Evolutionary conservation across 2,113 vertebrate species (phyloP).

Genomic region (Bos indicus): DNA sequence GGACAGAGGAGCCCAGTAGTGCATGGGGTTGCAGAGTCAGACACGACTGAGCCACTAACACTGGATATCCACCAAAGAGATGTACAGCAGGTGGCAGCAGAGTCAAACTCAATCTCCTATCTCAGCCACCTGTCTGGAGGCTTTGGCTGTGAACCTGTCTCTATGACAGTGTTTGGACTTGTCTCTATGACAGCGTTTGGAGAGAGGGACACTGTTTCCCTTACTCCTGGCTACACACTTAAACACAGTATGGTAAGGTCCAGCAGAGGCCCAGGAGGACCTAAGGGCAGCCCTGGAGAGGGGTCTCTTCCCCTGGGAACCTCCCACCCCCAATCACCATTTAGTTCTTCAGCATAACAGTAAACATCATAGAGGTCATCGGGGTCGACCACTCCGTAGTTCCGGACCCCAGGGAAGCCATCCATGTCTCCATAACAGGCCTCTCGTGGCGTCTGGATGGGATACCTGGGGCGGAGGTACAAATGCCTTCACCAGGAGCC

Average conservation of each 20-base stretch:
- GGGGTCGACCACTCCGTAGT: conserved; percentile 87
- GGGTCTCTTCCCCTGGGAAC: no score
- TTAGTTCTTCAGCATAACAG: conserved; percentile 91
- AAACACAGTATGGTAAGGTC: not conserved
- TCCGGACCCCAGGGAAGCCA: conserved; percentile 89
- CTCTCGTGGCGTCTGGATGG: conserved; percentile 91
- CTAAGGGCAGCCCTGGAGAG: not conserved
- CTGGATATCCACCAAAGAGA: not conserved
- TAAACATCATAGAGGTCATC: conserved; percentile 93
- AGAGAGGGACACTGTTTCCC: not conserved
- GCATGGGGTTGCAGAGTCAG: not conserved
- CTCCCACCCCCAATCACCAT: conserved; percentile 79
- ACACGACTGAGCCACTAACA: not conserved
- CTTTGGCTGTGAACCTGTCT: not conserved
- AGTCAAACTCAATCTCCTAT: not conserved
- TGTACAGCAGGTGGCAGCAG: not conserved
- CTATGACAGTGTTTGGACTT: not conserved
- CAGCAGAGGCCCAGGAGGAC: not conserved
- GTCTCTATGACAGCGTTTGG: not conserved
- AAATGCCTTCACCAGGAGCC: not conserved
- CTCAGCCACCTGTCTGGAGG: not conserved
- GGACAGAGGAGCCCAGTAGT: not conserved
- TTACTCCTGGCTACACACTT: not conserved
- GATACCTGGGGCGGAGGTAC: conserved; percentile 82
- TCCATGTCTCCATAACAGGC: conserved; percentile 96